These are phyloP conservation scores for Sinelater perroti DNA, from an alignment of 2,888 invertebrate species.

Conservation along the genomic window DNA sequence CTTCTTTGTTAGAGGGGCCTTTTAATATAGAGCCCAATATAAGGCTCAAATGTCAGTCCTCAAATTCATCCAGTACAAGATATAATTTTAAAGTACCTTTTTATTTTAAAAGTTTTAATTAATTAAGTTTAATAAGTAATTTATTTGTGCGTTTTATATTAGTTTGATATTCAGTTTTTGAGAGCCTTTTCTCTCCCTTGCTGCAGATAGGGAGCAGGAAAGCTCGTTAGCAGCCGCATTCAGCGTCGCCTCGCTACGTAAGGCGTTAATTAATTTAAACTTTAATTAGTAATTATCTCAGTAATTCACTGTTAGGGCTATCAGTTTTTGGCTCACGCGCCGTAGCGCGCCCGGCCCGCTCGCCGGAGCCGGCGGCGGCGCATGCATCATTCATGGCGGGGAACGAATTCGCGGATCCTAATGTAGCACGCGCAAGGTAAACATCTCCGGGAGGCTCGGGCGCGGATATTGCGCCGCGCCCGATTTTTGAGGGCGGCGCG, in stretches of 20 bases:
- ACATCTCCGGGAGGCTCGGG: constrained; percentile 36
- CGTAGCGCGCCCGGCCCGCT: neutral
- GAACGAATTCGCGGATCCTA: neutral
- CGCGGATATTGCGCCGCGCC: constrained; percentile 54
- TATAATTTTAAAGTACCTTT: no score
- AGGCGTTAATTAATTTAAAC: constrained; percentile 4
- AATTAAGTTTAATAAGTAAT: no score
- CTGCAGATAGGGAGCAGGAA: neutral
- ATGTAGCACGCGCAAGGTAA: neutral
- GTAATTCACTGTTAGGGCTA: neutral
- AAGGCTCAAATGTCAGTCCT: no score
- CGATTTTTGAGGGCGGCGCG: constrained; percentile 55
- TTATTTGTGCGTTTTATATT: no score
- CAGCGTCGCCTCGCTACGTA: neutral
- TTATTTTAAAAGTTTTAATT: no score
- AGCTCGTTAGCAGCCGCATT: constrained; percentile 1
- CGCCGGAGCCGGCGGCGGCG: neutral
- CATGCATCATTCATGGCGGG: neutral
- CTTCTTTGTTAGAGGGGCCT: no score
- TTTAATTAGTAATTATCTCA: constrained; percentile 1
- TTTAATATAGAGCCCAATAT: no score
- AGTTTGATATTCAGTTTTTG: no score
- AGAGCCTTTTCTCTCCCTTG: neutral
- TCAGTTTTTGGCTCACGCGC: neutral
- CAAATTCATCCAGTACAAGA: no score